Evolutionary conservation across 2,888 invertebrate genomes (phyloP).

Genomic region (Mechanitis messenoides): DNA sequence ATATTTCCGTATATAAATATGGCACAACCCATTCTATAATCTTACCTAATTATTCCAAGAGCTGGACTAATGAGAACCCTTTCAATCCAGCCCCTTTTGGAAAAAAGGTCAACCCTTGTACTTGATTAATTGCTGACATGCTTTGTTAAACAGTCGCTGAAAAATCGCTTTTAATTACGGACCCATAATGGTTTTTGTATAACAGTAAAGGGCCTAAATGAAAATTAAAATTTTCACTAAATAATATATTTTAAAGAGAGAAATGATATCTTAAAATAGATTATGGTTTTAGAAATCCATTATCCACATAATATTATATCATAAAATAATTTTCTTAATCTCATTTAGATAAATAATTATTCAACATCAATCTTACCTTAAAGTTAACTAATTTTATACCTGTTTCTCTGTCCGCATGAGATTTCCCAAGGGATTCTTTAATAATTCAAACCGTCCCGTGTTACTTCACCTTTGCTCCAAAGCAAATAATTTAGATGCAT

Average conservation of each 20-base stretch:
- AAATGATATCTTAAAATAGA: neutral
- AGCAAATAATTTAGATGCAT: conserved; percentile 56
- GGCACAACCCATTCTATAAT: conserved; percentile 22
- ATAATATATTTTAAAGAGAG: conserved; percentile 3
- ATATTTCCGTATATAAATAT: conserved; percentile 8
- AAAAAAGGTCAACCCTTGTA: conserved; percentile 66
- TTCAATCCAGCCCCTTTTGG: conserved; percentile 58
- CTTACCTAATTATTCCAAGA: conserved; percentile 41
- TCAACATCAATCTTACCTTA: conserved; percentile 16
- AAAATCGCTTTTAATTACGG: conserved; percentile 32
- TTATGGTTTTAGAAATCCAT: no score
- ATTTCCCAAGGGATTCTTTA: conserved; percentile 69
- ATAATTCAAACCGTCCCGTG: conserved; percentile 66
- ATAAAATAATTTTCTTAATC: neutral
- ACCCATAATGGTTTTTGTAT: conserved; percentile 21
- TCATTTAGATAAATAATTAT: conserved; percentile 3
- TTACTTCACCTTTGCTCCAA: conserved; percentile 57
- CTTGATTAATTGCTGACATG: conserved; percentile 65
- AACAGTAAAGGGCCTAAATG: conserved; percentile 19
- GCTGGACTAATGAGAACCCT: conserved; percentile 61
- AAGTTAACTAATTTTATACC: conserved; percentile 16
- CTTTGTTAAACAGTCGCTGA: conserved; percentile 35
- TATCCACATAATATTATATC: neutral
- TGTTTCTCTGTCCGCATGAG: conserved; percentile 43
- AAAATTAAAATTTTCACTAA: conserved; percentile 15